phyloP scores from a whole-genome alignment of 2,113 vertebrate genomes.

The Colaptes auratus region DNA sequence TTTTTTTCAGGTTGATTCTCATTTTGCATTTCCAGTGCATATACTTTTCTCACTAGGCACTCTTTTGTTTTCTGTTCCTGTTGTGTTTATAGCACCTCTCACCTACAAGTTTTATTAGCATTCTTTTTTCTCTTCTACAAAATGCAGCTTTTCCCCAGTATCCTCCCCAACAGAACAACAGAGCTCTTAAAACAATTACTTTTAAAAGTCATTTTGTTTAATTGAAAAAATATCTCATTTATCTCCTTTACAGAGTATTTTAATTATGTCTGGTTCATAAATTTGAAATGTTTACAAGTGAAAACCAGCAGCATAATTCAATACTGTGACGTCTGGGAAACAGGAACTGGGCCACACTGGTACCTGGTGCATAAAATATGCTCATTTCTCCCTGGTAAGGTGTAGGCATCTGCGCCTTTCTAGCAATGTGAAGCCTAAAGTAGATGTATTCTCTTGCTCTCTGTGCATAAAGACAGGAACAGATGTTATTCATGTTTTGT shows the following conservation, averaged over 20 bases:
- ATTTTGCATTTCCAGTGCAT: constrained; percentile 32
- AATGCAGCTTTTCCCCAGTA: neutral
- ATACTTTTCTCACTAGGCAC: neutral
- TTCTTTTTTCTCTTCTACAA: neutral
- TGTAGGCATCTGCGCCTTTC: neutral
- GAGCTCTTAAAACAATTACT: constrained; percentile 15
- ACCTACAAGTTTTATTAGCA: constrained; percentile 12
- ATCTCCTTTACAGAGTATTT: neutral
- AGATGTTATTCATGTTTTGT: neutral
- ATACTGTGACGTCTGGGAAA: neutral
- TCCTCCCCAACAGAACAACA: neutral
- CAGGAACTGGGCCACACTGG: neutral
- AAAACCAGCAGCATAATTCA: constrained; percentile 16
- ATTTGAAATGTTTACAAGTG: constrained; percentile 10
- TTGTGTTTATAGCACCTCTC: constrained; percentile 10
- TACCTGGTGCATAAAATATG: neutral
- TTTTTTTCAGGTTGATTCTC: neutral
- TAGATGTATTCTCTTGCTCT: neutral
- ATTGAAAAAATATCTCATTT: constrained; percentile 42
- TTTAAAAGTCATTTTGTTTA: neutral
- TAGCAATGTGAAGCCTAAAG: neutral
- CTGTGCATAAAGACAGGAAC: neutral
- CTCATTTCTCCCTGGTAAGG: neutral
- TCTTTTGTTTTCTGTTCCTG: neutral
- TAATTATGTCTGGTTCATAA: constrained; percentile 5